A percentile compares a stretch with the other conserved stretches of the same genome.
phyloP scores from a whole-genome alignment of 1,140 invertebrate genomes.

The Papilio machaon region DNA sequence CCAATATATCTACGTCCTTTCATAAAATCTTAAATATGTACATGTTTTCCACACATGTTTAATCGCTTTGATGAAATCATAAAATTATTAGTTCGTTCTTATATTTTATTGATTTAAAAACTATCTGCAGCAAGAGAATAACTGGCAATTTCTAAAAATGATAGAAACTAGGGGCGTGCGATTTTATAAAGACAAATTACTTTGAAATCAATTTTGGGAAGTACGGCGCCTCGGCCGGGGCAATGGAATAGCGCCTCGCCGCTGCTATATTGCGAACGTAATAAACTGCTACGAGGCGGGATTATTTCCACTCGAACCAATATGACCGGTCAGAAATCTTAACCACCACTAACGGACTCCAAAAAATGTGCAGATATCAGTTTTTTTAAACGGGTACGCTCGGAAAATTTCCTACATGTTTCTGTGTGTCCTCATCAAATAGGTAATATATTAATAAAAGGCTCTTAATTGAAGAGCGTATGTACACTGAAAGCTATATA shows the following conservation, averaged over 20 bases:
- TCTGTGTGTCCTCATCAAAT: neutral
- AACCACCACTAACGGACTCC: constrained; percentile 11
- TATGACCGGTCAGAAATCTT: constrained; percentile 52
- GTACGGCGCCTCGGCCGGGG: constrained; percentile 48
- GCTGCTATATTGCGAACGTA: constrained; percentile 70
- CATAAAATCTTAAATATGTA: neutral
- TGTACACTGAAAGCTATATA: neutral
- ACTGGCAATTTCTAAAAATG: constrained; percentile 23
- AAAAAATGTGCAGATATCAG: neutral
- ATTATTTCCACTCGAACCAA: constrained; percentile 68
- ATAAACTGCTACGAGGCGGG: constrained; percentile 63
- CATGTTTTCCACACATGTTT: neutral
- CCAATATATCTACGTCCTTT: neutral
- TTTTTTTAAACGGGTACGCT: neutral
- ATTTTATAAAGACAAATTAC: constrained; percentile 56
- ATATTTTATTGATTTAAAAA: neutral
- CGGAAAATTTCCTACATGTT: neutral
- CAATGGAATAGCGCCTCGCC: constrained; percentile 58
- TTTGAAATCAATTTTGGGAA: constrained; percentile 67
- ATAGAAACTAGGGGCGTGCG: constrained; percentile 33
- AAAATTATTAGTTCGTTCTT: neutral
- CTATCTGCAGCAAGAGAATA: constrained; percentile 36
- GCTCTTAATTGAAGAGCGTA: neutral
- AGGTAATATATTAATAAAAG: neutral
- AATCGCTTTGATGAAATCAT: neutral